phyloP scores from a whole-genome alignment of 2,113 vertebrate species.

The Argyrosomus japonicus region DNA sequence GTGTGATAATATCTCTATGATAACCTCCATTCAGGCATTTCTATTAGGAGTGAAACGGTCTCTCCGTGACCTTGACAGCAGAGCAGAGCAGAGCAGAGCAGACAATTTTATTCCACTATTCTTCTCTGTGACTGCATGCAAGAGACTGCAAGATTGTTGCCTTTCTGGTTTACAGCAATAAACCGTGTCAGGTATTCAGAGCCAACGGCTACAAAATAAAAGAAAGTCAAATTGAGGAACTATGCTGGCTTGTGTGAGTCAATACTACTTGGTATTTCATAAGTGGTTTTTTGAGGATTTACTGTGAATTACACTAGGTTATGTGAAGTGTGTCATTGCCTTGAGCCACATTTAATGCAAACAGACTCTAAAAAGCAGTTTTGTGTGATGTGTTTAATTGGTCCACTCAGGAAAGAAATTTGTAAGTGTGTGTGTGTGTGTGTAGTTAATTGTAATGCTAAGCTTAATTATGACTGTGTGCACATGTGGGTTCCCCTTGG shows the following conservation, averaged over 20 bases:
- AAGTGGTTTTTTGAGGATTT: constrained; percentile 25
- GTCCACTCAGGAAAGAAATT: neutral
- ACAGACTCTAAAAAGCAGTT: neutral
- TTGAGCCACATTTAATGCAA: neutral
- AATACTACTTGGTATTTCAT: constrained; percentile 13
- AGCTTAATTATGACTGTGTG: constrained; percentile 29
- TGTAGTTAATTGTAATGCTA: neutral
- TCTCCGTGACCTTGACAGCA: constrained; percentile 36
- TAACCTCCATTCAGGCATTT: constrained; percentile 39
- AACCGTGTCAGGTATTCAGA: constrained; percentile 31
- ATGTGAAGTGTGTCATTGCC: constrained; percentile 6
- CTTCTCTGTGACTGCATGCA: constrained; percentile 14
- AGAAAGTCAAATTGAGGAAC: constrained; percentile 42
- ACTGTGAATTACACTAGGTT: neutral
- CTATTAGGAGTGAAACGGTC: constrained; percentile 1
- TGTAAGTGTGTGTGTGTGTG: neutral
- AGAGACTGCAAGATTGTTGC: constrained; percentile 36
- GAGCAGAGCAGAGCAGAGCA: neutral
- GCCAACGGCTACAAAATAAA: constrained; percentile 48
- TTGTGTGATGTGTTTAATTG: neutral
- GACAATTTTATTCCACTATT: constrained; percentile 3
- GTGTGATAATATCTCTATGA: constrained; percentile 38
- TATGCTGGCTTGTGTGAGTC: constrained; percentile 11
- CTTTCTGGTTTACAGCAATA: constrained; percentile 51
- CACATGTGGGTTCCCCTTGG: constrained; percentile 7